Conservation (phyloP, 2,797 vertebrate genomes). For the Ibycter americanus region DNA sequence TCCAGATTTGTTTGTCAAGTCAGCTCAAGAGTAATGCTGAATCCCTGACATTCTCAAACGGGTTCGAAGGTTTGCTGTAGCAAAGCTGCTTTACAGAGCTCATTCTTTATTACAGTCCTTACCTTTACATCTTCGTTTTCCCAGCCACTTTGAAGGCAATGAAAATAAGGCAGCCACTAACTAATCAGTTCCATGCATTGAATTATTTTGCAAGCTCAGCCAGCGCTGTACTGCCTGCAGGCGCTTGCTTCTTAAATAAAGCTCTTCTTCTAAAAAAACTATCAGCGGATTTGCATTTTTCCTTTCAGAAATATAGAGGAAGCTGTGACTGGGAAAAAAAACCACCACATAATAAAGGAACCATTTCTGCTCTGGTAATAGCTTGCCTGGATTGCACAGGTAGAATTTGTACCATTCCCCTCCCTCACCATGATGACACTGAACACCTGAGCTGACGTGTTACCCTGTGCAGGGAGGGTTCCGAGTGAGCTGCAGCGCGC, state of each 20-base stretch:
- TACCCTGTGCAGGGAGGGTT: fast-evolving
- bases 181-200: background rate
- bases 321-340: background rate
- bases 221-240: background rate
- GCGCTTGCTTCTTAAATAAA: background rate
- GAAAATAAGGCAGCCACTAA: background rate
- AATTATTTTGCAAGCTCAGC: slow-evolving; percentile 20
- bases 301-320: background rate
- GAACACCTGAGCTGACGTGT: background rate
- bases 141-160: background rate
- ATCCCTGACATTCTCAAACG: slow-evolving; percentile 16
- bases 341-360: background rate
- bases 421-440: fast-evolving
- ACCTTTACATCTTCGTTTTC: background rate
- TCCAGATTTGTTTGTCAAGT: slow-evolving; percentile 34
- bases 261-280: background rate
- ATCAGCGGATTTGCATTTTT: background rate
- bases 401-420: background rate
- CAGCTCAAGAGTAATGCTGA: slow-evolving; percentile 43
- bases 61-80: background rate
- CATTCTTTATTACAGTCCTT: background rate
- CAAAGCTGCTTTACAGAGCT: background rate
- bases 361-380: background rate
- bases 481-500: fast-evolving
- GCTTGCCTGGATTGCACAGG: background rate